Conservation (phyloP, 2,888 invertebrate genomes). For the Idaea aversata region DNA sequence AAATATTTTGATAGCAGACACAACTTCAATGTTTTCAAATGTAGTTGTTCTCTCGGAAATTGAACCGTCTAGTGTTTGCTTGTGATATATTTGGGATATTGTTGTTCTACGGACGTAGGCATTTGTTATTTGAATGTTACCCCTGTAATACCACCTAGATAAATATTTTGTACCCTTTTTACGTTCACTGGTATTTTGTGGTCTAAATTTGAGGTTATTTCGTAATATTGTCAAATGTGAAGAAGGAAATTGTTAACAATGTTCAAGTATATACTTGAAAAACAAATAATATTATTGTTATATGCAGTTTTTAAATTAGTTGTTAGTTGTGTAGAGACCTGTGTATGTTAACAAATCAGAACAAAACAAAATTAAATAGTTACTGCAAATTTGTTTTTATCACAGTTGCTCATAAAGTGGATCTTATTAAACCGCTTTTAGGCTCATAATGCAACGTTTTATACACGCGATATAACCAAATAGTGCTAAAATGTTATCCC, state of each 20-base stretch:
- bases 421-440: too few species aligned
- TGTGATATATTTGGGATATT: slow-evolving; percentile 55
- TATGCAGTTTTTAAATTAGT: too few species aligned
- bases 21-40: slow-evolving; percentile 14
- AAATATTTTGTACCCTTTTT: slow-evolving; percentile 59
- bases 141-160: slow-evolving; percentile 58
- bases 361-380: too few species aligned
- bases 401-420: too few species aligned
- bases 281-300: too few species aligned
- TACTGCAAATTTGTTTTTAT: too few species aligned
- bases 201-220: slow-evolving; percentile 47
- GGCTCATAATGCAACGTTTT: too few species aligned
- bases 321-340: too few species aligned
- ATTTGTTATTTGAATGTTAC: slow-evolving; percentile 61
- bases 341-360: too few species aligned
- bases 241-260: slow-evolving; percentile 13
- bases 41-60: slow-evolving; percentile 43
- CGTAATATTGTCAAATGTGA: slow-evolving; percentile 35
- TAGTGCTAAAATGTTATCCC: too few species aligned
- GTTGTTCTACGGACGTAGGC: slow-evolving; percentile 49
- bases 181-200: slow-evolving; percentile 41
- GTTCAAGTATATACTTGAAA: background rate
- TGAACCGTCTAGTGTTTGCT: slow-evolving; percentile 40
- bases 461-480: too few species aligned
- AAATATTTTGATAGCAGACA: slow-evolving; percentile 7